Evolutionary conservation across 2,113 vertebrate species (phyloP).

Genomic region (Grammomys dolichurus): DNA sequence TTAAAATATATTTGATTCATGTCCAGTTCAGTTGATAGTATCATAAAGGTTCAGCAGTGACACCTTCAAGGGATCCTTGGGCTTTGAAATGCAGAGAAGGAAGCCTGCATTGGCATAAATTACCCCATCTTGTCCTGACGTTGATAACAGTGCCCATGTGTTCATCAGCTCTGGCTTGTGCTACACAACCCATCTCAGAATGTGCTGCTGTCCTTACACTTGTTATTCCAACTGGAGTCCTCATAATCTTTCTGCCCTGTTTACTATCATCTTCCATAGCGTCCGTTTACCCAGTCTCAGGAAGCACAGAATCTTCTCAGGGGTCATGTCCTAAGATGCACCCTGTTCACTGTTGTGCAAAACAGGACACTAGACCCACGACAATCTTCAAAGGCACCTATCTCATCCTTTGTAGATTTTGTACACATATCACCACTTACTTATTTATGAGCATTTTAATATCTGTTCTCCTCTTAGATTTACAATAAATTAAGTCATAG

Average conservation of each 20-base stretch:
- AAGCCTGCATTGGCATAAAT: background rate
- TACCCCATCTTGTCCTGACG: background rate
- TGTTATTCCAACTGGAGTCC: background rate
- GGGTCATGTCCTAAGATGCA: background rate
- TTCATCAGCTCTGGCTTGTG: background rate
- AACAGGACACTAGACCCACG: fast-evolving
- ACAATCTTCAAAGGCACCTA: background rate
- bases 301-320: background rate
- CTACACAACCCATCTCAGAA: background rate
- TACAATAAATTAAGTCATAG: background rate
- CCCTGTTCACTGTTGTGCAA: background rate
- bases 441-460: background rate
- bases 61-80: background rate
- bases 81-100: background rate
- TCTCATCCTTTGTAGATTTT: background rate
- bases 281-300: fast-evolving
- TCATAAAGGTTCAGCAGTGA: background rate
- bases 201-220: fast-evolving
- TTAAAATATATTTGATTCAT: background rate
- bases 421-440: background rate
- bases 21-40: background rate
- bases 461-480: background rate
- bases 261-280: background rate
- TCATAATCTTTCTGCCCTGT: fast-evolving
- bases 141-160: background rate